Evolutionary conservation across 2,113 vertebrate species (phyloP).

Genomic region (Chaenocephalus aceratus): DNA sequence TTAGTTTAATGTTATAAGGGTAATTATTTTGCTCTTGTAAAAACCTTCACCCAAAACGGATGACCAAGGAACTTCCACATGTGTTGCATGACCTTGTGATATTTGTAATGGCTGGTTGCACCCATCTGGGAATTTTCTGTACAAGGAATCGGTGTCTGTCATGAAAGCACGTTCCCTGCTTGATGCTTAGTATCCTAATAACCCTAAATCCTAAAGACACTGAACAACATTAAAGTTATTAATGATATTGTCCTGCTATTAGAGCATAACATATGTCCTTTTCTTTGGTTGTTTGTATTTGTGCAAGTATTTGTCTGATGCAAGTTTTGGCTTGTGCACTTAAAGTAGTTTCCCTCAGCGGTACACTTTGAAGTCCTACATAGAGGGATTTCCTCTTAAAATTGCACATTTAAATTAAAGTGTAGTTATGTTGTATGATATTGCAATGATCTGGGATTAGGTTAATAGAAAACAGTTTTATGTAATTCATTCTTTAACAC

Average conservation of each 20-base stretch:
- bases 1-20: background rate
- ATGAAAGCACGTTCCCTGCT: constrained; percentile 31
- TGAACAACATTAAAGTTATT: background rate
- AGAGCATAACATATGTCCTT: background rate
- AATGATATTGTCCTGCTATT: background rate
- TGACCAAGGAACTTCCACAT: constrained; percentile 33
- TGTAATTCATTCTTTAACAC: background rate
- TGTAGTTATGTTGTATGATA: background rate
- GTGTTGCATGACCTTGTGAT: constrained; percentile 71
- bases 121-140: constrained; percentile 63
- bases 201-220: background rate
- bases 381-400: constrained; percentile 1
- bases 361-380: constrained; percentile 1
- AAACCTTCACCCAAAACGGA: background rate
- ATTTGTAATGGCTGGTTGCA: constrained; percentile 69
- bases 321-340: constrained; percentile 45
- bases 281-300: background rate
- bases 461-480: background rate
- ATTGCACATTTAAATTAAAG: background rate
- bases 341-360: constrained; percentile 42
- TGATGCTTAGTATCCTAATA: background rate
- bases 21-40: background rate
- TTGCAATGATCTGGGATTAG: background rate
- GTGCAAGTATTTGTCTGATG: constrained; percentile 10
- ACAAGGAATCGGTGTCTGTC: constrained; percentile 40